Conservation (phyloP, 1,140 invertebrate species). For the Ceratina japonica region DNA sequence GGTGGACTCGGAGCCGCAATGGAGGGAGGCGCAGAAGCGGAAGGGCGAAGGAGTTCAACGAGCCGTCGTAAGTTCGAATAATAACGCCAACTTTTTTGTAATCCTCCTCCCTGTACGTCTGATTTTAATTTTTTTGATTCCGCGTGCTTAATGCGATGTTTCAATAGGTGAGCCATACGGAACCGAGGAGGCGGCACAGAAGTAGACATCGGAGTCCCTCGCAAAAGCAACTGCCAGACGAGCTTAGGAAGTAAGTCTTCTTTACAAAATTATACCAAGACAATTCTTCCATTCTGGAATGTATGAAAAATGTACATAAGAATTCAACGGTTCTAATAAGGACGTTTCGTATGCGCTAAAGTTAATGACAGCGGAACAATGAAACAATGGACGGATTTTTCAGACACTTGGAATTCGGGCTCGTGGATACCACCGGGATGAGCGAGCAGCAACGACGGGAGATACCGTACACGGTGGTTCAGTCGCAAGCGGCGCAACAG, state of each 20-base stretch:
- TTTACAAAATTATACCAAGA: constrained; percentile 12
- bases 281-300: not conserved
- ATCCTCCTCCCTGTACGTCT: not conserved
- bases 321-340: not conserved
- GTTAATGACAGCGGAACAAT: constrained; percentile 1
- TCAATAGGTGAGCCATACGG: constrained; percentile 75
- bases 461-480: constrained; percentile 95
- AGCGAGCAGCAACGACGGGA: constrained; percentile 92
- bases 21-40: constrained; percentile 90
- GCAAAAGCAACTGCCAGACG: constrained; percentile 76
- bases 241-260: constrained; percentile 76
- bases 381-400: constrained; percentile 55
- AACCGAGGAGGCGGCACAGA: constrained; percentile 75
- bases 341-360: not conserved
- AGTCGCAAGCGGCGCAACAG: constrained; percentile 77
- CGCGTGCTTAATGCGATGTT: not conserved
- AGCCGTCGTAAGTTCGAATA: constrained; percentile 73
- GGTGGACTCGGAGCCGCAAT: constrained; percentile 92
- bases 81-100: not conserved
- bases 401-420: constrained; percentile 91
- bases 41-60: constrained; percentile 82
- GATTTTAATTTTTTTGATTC: not conserved
- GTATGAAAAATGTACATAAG: too few relatives aligned
- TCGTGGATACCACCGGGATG: constrained; percentile 94
- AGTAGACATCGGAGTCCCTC: constrained; percentile 77